Evolutionary conservation across 2,888 invertebrate genomes (phyloP), one percentile per base, ranked within the genome.

Genomic region (Agrenia bidenticulata): DNA sequence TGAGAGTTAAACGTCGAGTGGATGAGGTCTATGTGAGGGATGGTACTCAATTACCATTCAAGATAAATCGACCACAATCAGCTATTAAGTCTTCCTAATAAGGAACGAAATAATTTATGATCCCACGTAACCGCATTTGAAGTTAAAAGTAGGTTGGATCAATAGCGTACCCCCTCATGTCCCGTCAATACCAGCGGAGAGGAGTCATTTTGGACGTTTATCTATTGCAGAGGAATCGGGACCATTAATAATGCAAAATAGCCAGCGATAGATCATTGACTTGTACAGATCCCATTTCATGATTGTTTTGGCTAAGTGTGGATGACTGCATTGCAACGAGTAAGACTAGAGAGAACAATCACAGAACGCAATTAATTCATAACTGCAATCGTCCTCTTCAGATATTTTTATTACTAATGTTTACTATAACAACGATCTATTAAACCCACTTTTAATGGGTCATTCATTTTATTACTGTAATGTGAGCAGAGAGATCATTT

Each of bases 31-130:
- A 9, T 45, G 9, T 45, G 4, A 11, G 45, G 45, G 45, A 45
- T 19, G 45, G 19, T 45, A 5, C n/a, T 45, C 45, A 45, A 45
- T 45, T 45, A 45, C 45, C 5, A 19, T 45, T 15, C 5, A 45
- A 45, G 45, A 45, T 15, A 45, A 45, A 45, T 45, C n/a, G 45
- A 15, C 45, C 9, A 5, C 45, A 45, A 9, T 15, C 45, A 45
- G n/a, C 45, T 45, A 45, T 45, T 45, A 45, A 45, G 45, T 45
- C 45, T 45, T 15, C 45, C 45, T 45, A 45, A 45, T 45, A 45
- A 45, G 45, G 45, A 45, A 45, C 4, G 32, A 45, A 45, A 45
- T 45, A 45, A 45, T 45, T 45, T 45, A 45, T 45, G 45, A 45
- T 45, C 45, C 45, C n/a, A 45, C 45, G 45, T 45, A 45, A 45